Base-by-base conservation (phyloP, 2,888 invertebrate genomes). In the Prostheceraeus crozeri region DNA sequence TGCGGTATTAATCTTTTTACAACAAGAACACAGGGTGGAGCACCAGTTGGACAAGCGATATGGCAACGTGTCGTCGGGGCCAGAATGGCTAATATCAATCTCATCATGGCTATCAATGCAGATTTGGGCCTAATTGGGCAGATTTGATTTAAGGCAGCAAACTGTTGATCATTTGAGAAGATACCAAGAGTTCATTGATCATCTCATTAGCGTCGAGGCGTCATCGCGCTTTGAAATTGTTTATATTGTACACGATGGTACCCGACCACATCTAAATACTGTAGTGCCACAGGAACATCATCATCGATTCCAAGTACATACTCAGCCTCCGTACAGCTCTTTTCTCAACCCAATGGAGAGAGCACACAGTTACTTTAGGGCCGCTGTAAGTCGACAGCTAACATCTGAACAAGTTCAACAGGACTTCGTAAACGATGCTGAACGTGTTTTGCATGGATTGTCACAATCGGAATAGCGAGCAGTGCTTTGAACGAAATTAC, bases 181-280 rank as follows among this genome's bases (percentile, higher is more conserved):
- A 40, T 40, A 40, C 21, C 40, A 40, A 40, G 40, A 10, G 21
- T n/a, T 40, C 21, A 40, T 40, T 23, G 40, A 40, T 40, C 8
- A 40, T 19, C 14, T 40, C 40, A 40, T 40, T 23, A 40, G 21
- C 40, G 16, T 19, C 14, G 16, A 40, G 21, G 40, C 6, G 14
- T 8, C 40, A 40, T 23, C 40, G 40, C 40, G 40, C 40, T 40
- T 40, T n/a, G n/a, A n/a, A n/a, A n/a, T n/a, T n/a, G n/a, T n/a
- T n/a, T n/a, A n/a, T n/a, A n/a, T n/a, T n/a, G n/a, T n/a, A n/a
- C n/a, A 40, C 14, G 40, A 40, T 40, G 40, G 40, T 19, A 23
- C 40, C 14, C 14, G 21, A 40, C 14, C 40, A 19, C 40, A 40
- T 40, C 6, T 40, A 19, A 40, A 40, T 23, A 40, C 40, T 40